Base-by-base conservation (phyloP, 1,140 invertebrate species). In the Sesamia nonagrioides region DNA sequence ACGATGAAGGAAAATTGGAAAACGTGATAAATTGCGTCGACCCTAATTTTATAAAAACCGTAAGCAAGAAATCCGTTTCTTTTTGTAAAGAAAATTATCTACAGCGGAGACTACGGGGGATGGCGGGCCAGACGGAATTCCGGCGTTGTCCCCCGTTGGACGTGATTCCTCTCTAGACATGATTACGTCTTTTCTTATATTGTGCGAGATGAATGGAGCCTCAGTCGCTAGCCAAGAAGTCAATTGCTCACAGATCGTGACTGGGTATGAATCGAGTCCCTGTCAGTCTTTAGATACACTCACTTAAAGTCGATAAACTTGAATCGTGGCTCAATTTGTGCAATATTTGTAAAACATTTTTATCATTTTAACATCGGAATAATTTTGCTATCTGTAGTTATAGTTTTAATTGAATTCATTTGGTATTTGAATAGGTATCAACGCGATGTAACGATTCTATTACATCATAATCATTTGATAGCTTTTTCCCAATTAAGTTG, bases 121-220 rank as follows among this genome's bases (percentile, higher is more conserved):
- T 82, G 84, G 63, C 84, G 82, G 84, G 82, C 84, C 85, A 79
- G 80, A 84, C 89, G 91, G 91, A 93, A 93, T 92, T 93, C 90
- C 91, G 91, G 90, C 86, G 86, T 86, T 89, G 89, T 88, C 83
- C 84, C 81, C 88, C 87, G 86, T 88, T 86, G 89, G 83, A 91
- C 90, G 89, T 93, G 91, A 92, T 91, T 92, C 85, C 85, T 87
- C 82, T 84, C 84, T 78, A 87, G 88, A 85, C 84, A 87, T 89
- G 87, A 90, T 92, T 92, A 89, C 89, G 87, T 86, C 90, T 90
- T 91, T 92, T 91, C 88, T 91, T 90, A 90, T 86, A 89, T 90
- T 90, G 88, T 87, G 82, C 35, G 83, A 82, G 77, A 89, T 90
- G 88, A 92, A 92, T 91, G 77, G 87, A 82, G 52, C 77, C 58